Percentiles rank a stretch among this genome's conserved stretches.
These are phyloP conservation scores for Ephydatia muelleri DNA, from an alignment of 37 sponge, comb jelly and placozoan genomes.

Conservation along the genomic window DNA sequence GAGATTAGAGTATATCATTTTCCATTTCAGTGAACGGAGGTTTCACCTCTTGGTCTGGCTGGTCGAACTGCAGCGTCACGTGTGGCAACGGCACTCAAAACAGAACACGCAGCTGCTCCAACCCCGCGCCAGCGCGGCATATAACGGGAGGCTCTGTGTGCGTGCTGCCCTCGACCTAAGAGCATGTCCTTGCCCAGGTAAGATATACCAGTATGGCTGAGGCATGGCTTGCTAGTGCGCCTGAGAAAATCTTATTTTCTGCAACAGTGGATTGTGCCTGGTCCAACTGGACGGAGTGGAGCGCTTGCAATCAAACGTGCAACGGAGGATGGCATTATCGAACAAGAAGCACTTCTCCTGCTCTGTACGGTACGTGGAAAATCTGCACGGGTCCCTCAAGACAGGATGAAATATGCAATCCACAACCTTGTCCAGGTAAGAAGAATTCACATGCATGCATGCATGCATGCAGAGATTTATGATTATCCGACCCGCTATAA, in stretches of 20 bases:
- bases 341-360: slow-evolving; percentile 41
- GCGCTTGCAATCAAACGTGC: slow-evolving; percentile 64
- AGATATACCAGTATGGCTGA: slow-evolving; percentile 3
- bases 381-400: background rate
- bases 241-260: background rate
- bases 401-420: background rate
- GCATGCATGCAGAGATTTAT: background rate
- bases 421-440: background rate
- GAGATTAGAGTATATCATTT: no score
- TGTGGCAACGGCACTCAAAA: slow-evolving; percentile 62
- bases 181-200: slow-evolving; percentile 70
- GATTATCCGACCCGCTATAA: background rate
- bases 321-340: slow-evolving; percentile 59
- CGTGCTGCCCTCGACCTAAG: slow-evolving; percentile 16
- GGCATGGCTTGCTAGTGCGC: no score
- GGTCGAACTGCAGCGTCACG: slow-evolving; percentile 54
- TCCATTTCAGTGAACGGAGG: slow-evolving; percentile 69
- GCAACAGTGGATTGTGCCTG: slow-evolving; percentile 53
- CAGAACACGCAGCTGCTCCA: slow-evolving; percentile 37
- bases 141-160: slow-evolving; percentile 52
- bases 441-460: background rate
- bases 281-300: slow-evolving; percentile 65
- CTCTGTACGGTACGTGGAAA: background rate
- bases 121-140: slow-evolving; percentile 52
- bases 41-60: slow-evolving; percentile 62